These are phyloP conservation scores for Anodontia alba DNA, from an alignment of 2,888 invertebrate genomes.

Conservation along the genomic window DNA sequence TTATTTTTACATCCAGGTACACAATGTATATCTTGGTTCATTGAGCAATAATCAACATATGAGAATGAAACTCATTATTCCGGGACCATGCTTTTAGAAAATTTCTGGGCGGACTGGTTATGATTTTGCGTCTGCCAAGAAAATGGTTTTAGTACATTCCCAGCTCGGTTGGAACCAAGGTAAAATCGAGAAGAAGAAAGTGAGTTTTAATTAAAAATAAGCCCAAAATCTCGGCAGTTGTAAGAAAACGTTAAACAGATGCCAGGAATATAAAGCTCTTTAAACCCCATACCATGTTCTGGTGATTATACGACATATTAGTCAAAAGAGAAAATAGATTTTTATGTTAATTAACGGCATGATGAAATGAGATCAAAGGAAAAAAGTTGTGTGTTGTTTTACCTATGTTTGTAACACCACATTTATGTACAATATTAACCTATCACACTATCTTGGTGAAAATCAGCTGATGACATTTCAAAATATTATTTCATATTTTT, in stretches of 20 bases:
- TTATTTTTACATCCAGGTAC: slow-evolving; percentile 11
- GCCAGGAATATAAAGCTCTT: slow-evolving; percentile 42
- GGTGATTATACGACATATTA: slow-evolving; percentile 55
- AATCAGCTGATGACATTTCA: too few relatives aligned
- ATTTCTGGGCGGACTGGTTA: slow-evolving; percentile 39
- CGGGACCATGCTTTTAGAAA: neutral
- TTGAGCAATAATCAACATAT: slow-evolving; percentile 44
- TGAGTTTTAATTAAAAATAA: slow-evolving; percentile 66
- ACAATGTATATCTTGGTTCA: slow-evolving; percentile 46
- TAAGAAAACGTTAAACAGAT: slow-evolving; percentile 57
- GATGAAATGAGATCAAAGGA: slow-evolving; percentile 63
- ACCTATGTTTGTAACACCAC: slow-evolving; percentile 31
- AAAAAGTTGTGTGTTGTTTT: slow-evolving; percentile 34
- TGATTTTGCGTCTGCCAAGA: slow-evolving; percentile 49
- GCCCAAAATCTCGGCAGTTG: slow-evolving; percentile 58
- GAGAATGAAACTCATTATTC: slow-evolving; percentile 39
- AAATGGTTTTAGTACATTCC: slow-evolving; percentile 58
- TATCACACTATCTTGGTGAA: too few relatives aligned
- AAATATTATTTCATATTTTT: too few relatives aligned
- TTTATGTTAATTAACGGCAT: slow-evolving; percentile 59
- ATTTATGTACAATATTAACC: neutral
- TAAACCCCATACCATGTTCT: slow-evolving; percentile 50
- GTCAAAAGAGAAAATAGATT: slow-evolving; percentile 60
- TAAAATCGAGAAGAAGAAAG: slow-evolving; percentile 49
- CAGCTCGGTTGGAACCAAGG: slow-evolving; percentile 44